These are phyloP conservation scores for Syrmaticus mikado DNA, from an alignment of 2,113 vertebrate genomes.

Conservation along the genomic window DNA sequence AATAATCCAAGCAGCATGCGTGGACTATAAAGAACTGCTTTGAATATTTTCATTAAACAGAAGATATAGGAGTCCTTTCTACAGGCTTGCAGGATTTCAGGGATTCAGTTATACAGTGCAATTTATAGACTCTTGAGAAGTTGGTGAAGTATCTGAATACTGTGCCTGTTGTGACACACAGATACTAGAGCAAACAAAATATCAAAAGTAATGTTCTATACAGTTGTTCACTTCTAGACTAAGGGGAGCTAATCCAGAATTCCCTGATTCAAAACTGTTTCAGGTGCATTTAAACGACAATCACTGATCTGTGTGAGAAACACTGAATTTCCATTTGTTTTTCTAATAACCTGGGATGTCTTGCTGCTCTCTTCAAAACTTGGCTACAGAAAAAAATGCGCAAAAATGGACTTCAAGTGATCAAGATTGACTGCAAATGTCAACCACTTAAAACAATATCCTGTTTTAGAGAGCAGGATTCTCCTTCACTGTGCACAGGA, in stretches of 20 bases:
- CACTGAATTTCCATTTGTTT: neutral
- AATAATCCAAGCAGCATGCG: neutral
- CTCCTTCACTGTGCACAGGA: neutral
- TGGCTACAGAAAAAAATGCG: neutral
- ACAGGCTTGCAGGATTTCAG: neutral
- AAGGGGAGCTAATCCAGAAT: neutral
- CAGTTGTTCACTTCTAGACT: neutral
- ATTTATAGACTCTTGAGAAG: conserved; percentile 44
- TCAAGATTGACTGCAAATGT: neutral
- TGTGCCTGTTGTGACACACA: neutral
- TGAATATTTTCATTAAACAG: conserved; percentile 26
- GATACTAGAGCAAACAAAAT: neutral
- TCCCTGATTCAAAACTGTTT: conserved; percentile 1
- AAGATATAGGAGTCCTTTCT: neutral
- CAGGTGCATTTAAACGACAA: neutral
- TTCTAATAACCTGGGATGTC: neutral
- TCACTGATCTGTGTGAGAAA: neutral
- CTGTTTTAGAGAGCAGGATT: neutral
- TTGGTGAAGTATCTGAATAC: neutral
- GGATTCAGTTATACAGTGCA: neutral
- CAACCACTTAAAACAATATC: neutral
- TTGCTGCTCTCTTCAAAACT: neutral
- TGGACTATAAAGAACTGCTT: conserved; percentile 25
- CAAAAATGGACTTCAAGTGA: neutral
- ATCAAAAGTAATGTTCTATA: neutral